Evolutionary conservation across 2,113 vertebrate species (phyloP).

Genomic region (Mandrillus leucophaeus): DNA sequence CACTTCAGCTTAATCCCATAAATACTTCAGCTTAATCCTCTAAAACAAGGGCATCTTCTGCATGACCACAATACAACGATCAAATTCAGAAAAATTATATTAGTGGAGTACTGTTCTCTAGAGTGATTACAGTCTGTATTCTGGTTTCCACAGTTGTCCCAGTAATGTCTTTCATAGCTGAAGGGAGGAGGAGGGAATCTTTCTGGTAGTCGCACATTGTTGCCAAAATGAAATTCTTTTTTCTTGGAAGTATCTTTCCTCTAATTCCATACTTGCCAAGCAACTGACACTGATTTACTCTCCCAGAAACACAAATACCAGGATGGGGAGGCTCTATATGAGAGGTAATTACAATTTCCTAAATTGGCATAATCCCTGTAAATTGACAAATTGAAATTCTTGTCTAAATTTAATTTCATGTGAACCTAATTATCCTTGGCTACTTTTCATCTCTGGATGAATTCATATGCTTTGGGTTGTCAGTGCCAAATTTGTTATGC

Average conservation of each 20-base stretch:
- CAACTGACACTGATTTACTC: background rate
- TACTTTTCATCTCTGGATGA: background rate
- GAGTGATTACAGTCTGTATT: background rate
- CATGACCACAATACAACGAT: background rate
- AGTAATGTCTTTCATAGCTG: background rate
- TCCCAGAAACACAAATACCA: background rate
- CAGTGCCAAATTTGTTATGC: background rate
- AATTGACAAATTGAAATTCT: constrained; percentile 21
- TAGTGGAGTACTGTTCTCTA: background rate
- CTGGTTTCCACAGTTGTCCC: background rate
- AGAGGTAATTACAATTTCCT: background rate
- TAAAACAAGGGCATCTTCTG: background rate
- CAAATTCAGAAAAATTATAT: background rate
- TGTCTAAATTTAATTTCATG: background rate
- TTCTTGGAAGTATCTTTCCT: background rate
- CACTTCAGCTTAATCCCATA: background rate
- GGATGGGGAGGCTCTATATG: background rate
- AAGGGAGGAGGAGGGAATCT: background rate
- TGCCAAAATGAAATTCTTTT: background rate
- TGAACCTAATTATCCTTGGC: background rate
- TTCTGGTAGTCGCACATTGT: background rate
- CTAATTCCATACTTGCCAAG: background rate
- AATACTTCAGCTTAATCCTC: background rate
- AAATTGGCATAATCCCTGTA: background rate
- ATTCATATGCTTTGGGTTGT: background rate